Base-by-base conservation (phyloP, 2,113 vertebrate species). In the Platysteira castanea region DNA sequence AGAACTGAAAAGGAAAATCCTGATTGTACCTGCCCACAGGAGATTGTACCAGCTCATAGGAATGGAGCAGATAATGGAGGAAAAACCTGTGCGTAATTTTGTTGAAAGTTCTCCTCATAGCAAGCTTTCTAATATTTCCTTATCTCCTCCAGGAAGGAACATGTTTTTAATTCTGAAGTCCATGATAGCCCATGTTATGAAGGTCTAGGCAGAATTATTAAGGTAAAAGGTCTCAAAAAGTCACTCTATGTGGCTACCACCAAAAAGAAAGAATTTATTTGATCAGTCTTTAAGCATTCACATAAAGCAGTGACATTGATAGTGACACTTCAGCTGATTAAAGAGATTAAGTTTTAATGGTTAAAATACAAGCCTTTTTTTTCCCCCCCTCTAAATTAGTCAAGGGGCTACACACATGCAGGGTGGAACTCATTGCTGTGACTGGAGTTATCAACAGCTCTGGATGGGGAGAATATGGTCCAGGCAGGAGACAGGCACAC, bases 111-210 rank as follows among this genome's bases (percentile, higher is more conserved):
- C 64, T 87, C 46, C 49, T 63, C 4, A 1, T 64, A 75, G 44
- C 31, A 82, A 90, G 57, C 57, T 83, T 91, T 95, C 71, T 83
- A 78, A 91, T 94, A 87, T 87, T 89, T 87, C 30, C 56, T 91
- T 20, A 64, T 37, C 33, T 79, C 81, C 84, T 94, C 49, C n/a
- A 79, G 94, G 70, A 73, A 84, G 15, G 57, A 95, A 75, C 67
- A 56, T 23, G 47, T 78, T 93, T 85, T 90, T 91, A 41, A 84
- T 91, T 91, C 84, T 82, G 84, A 97, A 95, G 53, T 56, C 49
- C 52, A 52, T 4, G 15, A 71, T 44, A 82, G 49, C 8, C 47
- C 46, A 37, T 64, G n/a, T 93, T 89, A n/a, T 27, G 53, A 89
- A 84, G n/a, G 65, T 83, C 65, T 95, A 64, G 37, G n/a, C 41